These are phyloP conservation scores for Platanista minor DNA, from an alignment of 2,113 vertebrate species.

Conservation along the genomic window DNA sequence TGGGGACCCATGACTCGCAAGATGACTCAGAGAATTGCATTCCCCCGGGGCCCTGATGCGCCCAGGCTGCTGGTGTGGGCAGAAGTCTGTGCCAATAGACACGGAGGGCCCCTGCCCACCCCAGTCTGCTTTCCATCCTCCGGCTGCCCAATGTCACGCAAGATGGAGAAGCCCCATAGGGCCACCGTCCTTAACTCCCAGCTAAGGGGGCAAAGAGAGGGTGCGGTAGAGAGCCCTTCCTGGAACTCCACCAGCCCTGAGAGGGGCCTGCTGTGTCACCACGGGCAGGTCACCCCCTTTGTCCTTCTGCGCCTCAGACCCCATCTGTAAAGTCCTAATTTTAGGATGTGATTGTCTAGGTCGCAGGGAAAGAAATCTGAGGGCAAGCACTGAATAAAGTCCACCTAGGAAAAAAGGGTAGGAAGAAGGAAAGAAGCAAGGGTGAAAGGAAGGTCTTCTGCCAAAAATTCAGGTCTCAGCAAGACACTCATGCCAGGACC, in stretches of 20 bases:
- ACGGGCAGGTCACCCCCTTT: accelerated
- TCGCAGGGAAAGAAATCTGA: accelerated
- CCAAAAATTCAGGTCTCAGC: background rate
- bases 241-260: background rate
- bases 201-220: background rate
- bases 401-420: background rate
- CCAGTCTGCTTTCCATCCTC: background rate
- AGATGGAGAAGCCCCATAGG: accelerated
- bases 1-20: background rate
- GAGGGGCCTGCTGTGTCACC: background rate
- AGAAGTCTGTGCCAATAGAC: background rate
- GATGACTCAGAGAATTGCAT: background rate
- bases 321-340: background rate
- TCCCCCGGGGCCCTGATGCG: accelerated
- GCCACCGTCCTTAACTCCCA: background rate
- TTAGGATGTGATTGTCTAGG: background rate
- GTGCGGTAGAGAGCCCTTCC: accelerated
- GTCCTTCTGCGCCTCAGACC: background rate
- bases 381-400: background rate
- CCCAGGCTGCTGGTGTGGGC: background rate
- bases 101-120: background rate
- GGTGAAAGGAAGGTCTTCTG: no score
- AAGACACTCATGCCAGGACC: background rate
- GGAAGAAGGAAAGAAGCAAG: background rate
- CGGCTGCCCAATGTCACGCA: accelerated